Conservation (phyloP, 2,888 invertebrate genomes). For the Fragum whitleyi region DNA sequence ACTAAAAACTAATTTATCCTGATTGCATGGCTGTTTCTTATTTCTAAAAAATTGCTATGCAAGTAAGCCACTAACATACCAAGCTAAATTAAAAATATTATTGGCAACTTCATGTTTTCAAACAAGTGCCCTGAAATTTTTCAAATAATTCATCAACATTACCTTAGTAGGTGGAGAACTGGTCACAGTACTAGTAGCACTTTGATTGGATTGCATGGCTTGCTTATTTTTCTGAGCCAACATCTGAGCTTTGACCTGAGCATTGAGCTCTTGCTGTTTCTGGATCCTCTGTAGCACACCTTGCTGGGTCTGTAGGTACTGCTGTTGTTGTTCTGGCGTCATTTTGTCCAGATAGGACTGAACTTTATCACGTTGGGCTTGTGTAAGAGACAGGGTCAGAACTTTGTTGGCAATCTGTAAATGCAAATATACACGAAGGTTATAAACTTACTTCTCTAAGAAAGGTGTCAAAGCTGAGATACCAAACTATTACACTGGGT, state of each 20-base stretch:
- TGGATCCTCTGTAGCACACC: slow-evolving; percentile 71
- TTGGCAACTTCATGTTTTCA: too few relatives aligned
- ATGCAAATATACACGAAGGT: too few relatives aligned
- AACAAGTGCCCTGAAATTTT: too few relatives aligned
- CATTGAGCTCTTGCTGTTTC: slow-evolving; percentile 68
- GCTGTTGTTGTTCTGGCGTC: slow-evolving; percentile 81
- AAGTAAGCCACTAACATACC: too few relatives aligned
- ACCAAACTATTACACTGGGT: too few relatives aligned
- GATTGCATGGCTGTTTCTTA: too few relatives aligned
- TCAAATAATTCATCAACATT: background rate
- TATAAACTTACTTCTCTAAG: too few relatives aligned
- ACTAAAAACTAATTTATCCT: too few relatives aligned
- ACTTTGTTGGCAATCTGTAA: slow-evolving; percentile 85
- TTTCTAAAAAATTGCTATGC: too few relatives aligned
- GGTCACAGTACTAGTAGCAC: background rate
- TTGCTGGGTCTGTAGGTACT: slow-evolving; percentile 79
- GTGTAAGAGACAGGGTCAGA: slow-evolving; percentile 79
- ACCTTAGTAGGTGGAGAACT: slow-evolving; percentile 3
- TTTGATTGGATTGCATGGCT: slow-evolving; percentile 1
- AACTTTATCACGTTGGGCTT: slow-evolving; percentile 79
- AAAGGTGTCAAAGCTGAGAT: too few relatives aligned
- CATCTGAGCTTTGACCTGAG: slow-evolving; percentile 66
- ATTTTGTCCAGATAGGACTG: slow-evolving; percentile 76
- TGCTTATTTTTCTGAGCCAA: slow-evolving; percentile 63
- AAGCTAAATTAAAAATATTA: too few relatives aligned